Evolutionary conservation across 2,797 vertebrate species (phyloP), one percentile per base, ranked within the genome.

Genomic region (Enteromius thamalakanensis): DNA sequence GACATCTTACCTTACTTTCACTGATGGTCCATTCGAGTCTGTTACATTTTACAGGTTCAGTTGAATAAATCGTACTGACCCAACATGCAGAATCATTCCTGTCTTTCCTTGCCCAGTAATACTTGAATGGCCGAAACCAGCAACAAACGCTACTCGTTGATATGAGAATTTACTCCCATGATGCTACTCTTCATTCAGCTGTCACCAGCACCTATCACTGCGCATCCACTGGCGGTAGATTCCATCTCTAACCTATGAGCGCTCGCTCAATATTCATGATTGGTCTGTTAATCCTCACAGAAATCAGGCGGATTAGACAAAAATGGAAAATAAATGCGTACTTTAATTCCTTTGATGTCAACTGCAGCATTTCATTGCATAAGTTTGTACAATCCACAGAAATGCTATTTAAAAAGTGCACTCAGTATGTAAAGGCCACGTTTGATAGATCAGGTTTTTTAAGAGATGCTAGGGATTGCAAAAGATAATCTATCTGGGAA

Each of bases 271-370:
- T 87, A 91, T 88, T 92, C 91, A 90, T 90, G 92, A 93, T 90
- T 93, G 90, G 93, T 92, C 90, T 90, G 85, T 87, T 95, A 95
- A 95, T 95, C 94, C 94, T 89, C 79, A 87, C 91, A 91, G 91
- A 94, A 94, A 93, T 93, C 92, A 91, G 90, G 89, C 84, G 93
- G 94, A 94, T 95, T 94, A 94, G 85, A 91, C 87, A 90, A 93
- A 92, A 93, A 92, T 84, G 81, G 89, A 88, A 93, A 93, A 86
- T 92, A 93, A 92, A 93, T 92, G 91, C 81, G 86, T 90, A 90
- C 90, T 90, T 92, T 92, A 92, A 93, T 93, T 93, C 93, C 90
- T 89, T 71, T 89, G 91, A 91, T 60, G 70, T 85, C 19, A 87
- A 91, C 87, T 75, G 90, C 84, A 87, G 92, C 89, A 87, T 77